A percentile compares a stretch with the other conserved stretches of the same genome.
Evolutionary conservation across 53 echinoderm and acorn worm species (phyloP).

Genomic region (Echinarachnius parma): DNA sequence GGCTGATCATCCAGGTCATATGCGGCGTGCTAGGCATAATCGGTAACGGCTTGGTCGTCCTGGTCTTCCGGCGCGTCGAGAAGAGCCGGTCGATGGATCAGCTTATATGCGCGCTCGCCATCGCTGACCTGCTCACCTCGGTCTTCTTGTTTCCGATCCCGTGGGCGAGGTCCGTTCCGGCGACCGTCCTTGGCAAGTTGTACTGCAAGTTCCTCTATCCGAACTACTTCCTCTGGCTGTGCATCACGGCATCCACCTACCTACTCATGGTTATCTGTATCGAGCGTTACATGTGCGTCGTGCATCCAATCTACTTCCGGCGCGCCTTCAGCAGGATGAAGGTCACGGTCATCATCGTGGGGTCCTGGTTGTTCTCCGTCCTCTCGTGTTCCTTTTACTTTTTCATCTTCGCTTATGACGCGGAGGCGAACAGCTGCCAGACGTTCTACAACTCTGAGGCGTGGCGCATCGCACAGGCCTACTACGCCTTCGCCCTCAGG

Average conservation of each 20-base stretch:
- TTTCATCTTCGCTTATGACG: conserved; percentile 20
- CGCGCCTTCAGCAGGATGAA: conserved; percentile 8
- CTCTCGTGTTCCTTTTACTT: background rate
- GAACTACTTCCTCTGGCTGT: conserved; percentile 16
- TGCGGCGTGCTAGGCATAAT: background rate
- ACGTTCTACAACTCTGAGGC: background rate
- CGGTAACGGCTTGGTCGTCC: conserved; percentile 25
- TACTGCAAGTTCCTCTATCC: conserved; percentile 38
- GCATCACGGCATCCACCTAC: conserved; percentile 21
- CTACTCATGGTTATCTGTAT: conserved; percentile 36
- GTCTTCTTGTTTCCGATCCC: conserved; percentile 34
- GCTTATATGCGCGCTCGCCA: conserved; percentile 17
- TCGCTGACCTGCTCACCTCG: conserved; percentile 15
- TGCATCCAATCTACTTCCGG: conserved; percentile 17
- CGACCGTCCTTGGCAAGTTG: conserved; percentile 3
- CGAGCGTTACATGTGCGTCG: conserved; percentile 22
- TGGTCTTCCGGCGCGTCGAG: conserved; percentile 21
- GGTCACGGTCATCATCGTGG: conserved; percentile 3
- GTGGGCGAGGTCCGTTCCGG: conserved; percentile 15
- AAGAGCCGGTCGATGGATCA: conserved; percentile 1
- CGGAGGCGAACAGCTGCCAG: background rate
- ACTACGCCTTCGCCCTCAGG: conserved; percentile 42
- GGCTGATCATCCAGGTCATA: conserved; percentile 9
- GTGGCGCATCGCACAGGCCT: background rate
- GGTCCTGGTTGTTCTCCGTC: conserved; percentile 9